Percentiles rank a stretch among this genome's conserved stretches.
These are phyloP conservation scores for Brachyhypopomus occidentalis DNA, from an alignment of 2,113 vertebrate species.

Conservation along the genomic window DNA sequence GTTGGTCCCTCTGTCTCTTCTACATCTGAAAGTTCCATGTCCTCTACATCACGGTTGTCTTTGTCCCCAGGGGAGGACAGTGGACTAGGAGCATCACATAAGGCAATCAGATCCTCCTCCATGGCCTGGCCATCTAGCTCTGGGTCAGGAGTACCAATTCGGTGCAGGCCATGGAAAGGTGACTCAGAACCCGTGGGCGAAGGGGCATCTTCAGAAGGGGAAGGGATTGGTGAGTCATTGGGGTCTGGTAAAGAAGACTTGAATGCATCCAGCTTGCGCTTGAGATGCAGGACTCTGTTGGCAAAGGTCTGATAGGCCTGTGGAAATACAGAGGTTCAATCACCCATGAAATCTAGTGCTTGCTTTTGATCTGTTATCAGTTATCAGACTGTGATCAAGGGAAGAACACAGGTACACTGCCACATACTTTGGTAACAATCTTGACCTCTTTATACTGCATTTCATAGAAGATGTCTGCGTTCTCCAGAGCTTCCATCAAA, in stretches of 20 bases:
- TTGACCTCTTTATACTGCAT: slow-evolving; percentile 97
- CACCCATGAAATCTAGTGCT: not conserved
- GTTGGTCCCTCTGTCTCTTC: slow-evolving; percentile 71
- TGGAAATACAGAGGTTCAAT: not conserved
- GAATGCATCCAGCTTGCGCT: slow-evolving; percentile 90
- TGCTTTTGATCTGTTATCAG: no score
- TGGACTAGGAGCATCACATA: slow-evolving; percentile 65
- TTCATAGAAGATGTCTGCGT: slow-evolving; percentile 95
- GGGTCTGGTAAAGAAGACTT: slow-evolving; percentile 87
- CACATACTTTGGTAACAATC: slow-evolving; percentile 93
- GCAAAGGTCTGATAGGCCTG: slow-evolving; percentile 97
- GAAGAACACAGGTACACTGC: not conserved
- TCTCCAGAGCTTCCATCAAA: slow-evolving; percentile 83
- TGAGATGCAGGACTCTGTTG: slow-evolving; percentile 90
- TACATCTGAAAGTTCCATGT: slow-evolving; percentile 96
- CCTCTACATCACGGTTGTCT: slow-evolving; percentile 91
- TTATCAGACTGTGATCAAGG: no score
- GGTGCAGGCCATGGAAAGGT: slow-evolving; percentile 84
- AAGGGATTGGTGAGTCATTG: slow-evolving; percentile 92
- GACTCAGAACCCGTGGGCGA: slow-evolving; percentile 94
- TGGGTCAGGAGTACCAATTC: slow-evolving; percentile 52
- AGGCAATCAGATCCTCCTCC: slow-evolving; percentile 67
- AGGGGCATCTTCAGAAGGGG: slow-evolving; percentile 89
- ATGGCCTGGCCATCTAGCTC: slow-evolving; percentile 68
- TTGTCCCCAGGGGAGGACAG: slow-evolving; percentile 72